Conservation (phyloP, 2,888 invertebrate genomes). For the Hyposoter dolosus region DNA sequence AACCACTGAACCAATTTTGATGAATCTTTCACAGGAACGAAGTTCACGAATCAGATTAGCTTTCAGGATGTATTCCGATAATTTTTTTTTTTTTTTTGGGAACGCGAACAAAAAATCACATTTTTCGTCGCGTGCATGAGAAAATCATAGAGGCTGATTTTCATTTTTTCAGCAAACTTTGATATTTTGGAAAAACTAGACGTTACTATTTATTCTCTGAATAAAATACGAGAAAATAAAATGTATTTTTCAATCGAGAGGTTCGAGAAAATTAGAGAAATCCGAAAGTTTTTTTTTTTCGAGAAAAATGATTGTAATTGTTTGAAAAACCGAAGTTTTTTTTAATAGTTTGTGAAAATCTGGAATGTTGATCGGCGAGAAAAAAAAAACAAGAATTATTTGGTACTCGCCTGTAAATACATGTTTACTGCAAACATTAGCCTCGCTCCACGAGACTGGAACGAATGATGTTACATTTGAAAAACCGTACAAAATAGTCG, state of each 20-base stretch:
- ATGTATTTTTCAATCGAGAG: not conserved
- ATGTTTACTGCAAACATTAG: not conserved
- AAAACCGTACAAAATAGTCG: constrained; percentile 14
- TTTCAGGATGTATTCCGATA: too few species aligned
- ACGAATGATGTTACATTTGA: not conserved
- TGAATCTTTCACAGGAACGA: too few species aligned
- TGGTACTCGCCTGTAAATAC: not conserved
- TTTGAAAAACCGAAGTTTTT: not conserved
- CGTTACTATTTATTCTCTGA: too few species aligned
- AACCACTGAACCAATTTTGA: too few species aligned
- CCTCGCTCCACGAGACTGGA: not conserved
- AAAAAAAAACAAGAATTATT: not conserved
- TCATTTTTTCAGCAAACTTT: too few species aligned
- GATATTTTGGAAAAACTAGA: too few species aligned
- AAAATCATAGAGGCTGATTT: too few species aligned
- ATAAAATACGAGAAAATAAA: not conserved
- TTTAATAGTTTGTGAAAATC: not conserved
- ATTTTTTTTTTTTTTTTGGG: too few species aligned
- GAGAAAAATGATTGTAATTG: not conserved
- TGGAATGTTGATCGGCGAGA: not conserved
- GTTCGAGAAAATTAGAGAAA: not conserved
- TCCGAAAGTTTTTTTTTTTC: not conserved
- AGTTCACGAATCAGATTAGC: too few species aligned
- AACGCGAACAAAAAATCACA: too few species aligned
- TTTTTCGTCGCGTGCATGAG: too few species aligned